Percentiles rank a stretch among this genome's conserved stretches.
phyloP scores from a whole-genome alignment of 2,797 vertebrate genomes.

The Cynodonichthys magdalenae region DNA sequence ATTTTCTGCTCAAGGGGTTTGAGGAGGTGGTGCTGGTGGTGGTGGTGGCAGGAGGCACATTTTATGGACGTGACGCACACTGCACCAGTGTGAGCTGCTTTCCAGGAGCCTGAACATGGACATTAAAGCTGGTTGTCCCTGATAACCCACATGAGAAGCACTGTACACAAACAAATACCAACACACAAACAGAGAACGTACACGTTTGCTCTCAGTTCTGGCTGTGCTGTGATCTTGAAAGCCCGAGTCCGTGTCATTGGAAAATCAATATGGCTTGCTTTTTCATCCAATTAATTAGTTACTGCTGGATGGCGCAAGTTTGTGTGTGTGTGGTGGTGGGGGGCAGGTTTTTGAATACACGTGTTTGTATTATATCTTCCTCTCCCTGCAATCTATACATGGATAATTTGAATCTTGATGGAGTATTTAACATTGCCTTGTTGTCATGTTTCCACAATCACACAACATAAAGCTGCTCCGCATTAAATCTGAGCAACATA shows the following conservation, averaged over 20 bases:
- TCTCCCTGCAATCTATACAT: slow-evolving; percentile 9
- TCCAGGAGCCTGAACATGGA: slow-evolving; percentile 67
- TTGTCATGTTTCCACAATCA: slow-evolving; percentile 10
- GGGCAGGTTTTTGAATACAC: background rate
- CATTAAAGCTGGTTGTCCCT: slow-evolving; percentile 41
- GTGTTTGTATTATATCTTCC: slow-evolving; percentile 19
- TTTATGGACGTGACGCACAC: slow-evolving; percentile 50
- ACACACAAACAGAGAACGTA: slow-evolving; percentile 30
- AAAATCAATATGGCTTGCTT: slow-evolving; percentile 76
- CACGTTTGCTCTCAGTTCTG: slow-evolving; percentile 35
- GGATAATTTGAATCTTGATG: slow-evolving; percentile 10
- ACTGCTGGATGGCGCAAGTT: slow-evolving; percentile 53
- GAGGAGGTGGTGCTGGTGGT: background rate
- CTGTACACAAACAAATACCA: slow-evolving; percentile 18
- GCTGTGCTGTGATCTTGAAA: slow-evolving; percentile 68
- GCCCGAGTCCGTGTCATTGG: slow-evolving; percentile 70
- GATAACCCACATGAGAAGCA: slow-evolving; percentile 48
- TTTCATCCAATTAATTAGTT: slow-evolving; percentile 80
- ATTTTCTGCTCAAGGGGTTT: slow-evolving; percentile 9
- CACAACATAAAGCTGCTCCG: slow-evolving; percentile 2
- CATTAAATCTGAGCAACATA: slow-evolving; percentile 31
- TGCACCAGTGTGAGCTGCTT: slow-evolving; percentile 18
- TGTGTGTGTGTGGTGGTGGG: too few relatives aligned
- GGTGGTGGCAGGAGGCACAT: slow-evolving; percentile 3
- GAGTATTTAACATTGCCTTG: slow-evolving; percentile 18